A percentile compares a stretch with the other conserved stretches of the same genome.
phyloP scores from a whole-genome alignment of 2,797 vertebrate genomes.

The Muscicapa comitata region DNA sequence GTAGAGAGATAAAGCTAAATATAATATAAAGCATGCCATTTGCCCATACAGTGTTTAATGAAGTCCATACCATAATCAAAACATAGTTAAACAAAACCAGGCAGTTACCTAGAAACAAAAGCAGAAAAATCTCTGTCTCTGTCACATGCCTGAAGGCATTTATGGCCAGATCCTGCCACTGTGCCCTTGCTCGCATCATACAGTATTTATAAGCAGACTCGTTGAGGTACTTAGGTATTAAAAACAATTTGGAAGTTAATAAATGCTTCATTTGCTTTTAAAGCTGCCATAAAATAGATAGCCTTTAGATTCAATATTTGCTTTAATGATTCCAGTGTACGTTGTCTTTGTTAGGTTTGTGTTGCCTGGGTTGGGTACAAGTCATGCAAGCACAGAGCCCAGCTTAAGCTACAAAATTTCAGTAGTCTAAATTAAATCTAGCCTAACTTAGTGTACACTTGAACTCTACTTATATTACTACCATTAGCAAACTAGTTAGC shows the following conservation, averaged over 20 bases:
- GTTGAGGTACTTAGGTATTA: background rate
- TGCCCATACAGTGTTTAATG: slow-evolving; percentile 58
- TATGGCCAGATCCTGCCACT: background rate
- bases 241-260: background rate
- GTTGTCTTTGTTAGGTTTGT: background rate
- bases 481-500: background rate
- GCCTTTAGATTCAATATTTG: background rate
- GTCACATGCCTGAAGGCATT: background rate
- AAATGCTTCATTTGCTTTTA: background rate
- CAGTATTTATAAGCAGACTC: background rate
- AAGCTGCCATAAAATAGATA: background rate
- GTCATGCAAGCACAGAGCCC: background rate
- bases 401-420: background rate
- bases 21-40: slow-evolving; percentile 40
- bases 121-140: slow-evolving; percentile 36
- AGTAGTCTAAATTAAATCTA: background rate
- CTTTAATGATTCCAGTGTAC: background rate
- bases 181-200: background rate
- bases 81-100: slow-evolving; percentile 62
- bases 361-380: background rate
- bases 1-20: slow-evolving; percentile 38
- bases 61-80: slow-evolving; percentile 66
- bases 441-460: background rate
- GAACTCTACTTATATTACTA: background rate
- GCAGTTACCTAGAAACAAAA: slow-evolving; percentile 71